These are phyloP conservation scores for Cinclus cinclus DNA, from an alignment of 2,113 vertebrate species.

Conservation along the genomic window DNA sequence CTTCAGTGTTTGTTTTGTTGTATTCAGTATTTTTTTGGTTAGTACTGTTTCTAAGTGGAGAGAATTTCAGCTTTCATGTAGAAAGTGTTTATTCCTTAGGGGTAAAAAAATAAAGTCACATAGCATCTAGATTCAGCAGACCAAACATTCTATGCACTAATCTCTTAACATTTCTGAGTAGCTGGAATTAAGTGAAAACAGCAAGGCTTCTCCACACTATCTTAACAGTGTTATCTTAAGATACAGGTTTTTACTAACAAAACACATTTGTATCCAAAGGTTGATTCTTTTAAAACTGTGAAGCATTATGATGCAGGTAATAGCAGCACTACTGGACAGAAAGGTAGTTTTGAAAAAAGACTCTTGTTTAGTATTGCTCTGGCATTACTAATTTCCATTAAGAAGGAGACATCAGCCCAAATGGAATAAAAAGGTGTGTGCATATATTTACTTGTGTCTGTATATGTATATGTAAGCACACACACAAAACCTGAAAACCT, in stretches of 20 bases:
- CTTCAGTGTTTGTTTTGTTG: neutral
- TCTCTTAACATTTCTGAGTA: neutral
- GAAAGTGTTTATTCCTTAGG: neutral
- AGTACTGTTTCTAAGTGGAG: neutral
- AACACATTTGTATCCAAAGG: neutral
- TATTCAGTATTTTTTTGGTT: neutral
- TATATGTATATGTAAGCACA: rapidly evolving
- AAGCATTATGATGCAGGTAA: neutral
- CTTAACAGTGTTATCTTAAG: neutral
- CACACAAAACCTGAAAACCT: neutral
- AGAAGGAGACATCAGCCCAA: neutral
- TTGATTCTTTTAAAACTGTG: neutral
- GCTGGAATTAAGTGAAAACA: neutral
- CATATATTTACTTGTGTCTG: neutral
- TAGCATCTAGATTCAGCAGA: neutral
- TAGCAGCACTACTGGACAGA: neutral
- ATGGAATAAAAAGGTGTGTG: neutral
- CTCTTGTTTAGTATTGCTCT: neutral
- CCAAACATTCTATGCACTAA: neutral
- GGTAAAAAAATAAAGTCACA: neutral
- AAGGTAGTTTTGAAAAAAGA: neutral
- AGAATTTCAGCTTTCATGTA: neutral
- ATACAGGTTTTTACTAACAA: neutral
- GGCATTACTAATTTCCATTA: neutral
- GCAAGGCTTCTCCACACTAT: neutral